These are phyloP conservation scores for Microcebus jonahi DNA, from an alignment of 2,113 vertebrate genomes.

Conservation along the genomic window DNA sequence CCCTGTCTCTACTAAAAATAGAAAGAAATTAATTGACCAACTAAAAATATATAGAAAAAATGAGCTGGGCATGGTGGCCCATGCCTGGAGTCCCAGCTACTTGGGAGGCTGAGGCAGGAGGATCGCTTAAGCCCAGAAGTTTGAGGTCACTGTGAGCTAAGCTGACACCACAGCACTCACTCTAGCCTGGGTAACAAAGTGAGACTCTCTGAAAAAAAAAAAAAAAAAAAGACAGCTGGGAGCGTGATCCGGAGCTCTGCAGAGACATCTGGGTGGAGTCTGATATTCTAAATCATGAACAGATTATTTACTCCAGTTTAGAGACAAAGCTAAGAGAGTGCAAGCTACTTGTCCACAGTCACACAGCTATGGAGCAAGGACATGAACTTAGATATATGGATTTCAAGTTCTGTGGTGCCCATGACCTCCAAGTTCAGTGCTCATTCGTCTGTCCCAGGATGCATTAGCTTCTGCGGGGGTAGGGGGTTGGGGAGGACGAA, in stretches of 20 bases:
- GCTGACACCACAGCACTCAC: too few relatives aligned
- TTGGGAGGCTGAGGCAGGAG: too few relatives aligned
- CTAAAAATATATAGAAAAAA: too few relatives aligned
- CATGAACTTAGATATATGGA: background rate
- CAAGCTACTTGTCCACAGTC: background rate
- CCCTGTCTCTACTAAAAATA: too few relatives aligned
- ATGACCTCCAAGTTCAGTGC: background rate
- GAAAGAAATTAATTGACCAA: too few relatives aligned
- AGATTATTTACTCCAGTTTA: background rate
- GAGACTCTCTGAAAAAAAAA: too few relatives aligned
- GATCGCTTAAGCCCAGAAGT: too few relatives aligned
- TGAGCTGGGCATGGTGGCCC: too few relatives aligned
- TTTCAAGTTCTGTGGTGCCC: background rate
- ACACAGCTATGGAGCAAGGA: background rate
- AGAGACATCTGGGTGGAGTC: background rate
- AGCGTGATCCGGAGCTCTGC: background rate
- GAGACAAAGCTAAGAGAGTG: background rate
- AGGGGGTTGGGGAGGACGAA: background rate
- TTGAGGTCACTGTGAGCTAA: too few relatives aligned
- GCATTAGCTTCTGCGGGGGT: background rate
- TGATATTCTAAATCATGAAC: background rate
- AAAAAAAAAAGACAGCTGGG: background rate
- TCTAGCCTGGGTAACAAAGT: too few relatives aligned
- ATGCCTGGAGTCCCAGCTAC: too few relatives aligned
- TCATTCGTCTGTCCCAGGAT: background rate